These are phyloP conservation scores for Chamaea fasciata DNA, from an alignment of 2,113 vertebrate genomes.

Conservation along the genomic window DNA sequence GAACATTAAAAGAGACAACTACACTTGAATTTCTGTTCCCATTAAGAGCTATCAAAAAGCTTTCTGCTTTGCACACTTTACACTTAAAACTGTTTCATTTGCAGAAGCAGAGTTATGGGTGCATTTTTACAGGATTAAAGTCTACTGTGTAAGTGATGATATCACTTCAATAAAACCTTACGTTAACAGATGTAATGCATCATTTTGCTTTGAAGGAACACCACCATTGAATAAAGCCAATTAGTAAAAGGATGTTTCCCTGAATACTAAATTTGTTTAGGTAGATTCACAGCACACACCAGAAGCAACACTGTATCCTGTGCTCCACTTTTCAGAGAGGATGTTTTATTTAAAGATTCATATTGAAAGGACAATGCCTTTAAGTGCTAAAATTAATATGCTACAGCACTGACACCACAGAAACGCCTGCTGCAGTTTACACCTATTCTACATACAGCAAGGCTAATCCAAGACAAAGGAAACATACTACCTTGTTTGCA, in stretches of 20 bases:
- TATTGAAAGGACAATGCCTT: not conserved
- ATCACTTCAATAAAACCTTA: not conserved
- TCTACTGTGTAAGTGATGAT: not conserved
- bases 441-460: not conserved
- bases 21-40: not conserved
- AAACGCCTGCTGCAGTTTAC: not conserved
- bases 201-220: not conserved
- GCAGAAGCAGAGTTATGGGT: not conserved
- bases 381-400: not conserved
- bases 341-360: not conserved
- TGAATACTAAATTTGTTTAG: not conserved
- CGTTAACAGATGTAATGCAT: not conserved
- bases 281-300: not conserved
- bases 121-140: not conserved
- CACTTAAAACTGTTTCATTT: not conserved
- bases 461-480: not conserved
- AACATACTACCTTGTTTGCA: constrained; percentile 82
- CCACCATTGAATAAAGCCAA: not conserved
- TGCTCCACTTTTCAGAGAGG: not conserved
- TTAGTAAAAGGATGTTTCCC: not conserved
- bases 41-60: not conserved
- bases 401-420: not conserved
- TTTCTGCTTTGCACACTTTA: not conserved
- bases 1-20: not conserved
- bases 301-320: not conserved